Percentiles rank a stretch among this genome's conserved stretches.
These are phyloP conservation scores for Calliphora vomitoria DNA, from an alignment of 2,888 invertebrate genomes.

Conservation along the genomic window DNA sequence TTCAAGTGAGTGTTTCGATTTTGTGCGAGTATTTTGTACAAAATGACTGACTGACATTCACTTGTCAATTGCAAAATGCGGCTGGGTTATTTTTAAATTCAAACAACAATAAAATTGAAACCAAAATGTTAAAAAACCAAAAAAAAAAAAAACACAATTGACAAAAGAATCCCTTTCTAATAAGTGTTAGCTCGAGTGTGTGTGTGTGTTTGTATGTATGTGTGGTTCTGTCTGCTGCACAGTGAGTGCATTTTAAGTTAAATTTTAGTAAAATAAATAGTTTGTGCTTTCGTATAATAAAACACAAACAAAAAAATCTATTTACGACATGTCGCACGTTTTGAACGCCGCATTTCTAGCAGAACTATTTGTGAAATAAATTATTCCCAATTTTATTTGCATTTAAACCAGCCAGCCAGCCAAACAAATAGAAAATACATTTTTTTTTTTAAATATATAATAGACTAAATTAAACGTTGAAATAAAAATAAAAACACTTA, in stretches of 20 bases:
- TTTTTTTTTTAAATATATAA: conserved; percentile 47
- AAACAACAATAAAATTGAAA: neutral
- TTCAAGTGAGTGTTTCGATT: neutral
- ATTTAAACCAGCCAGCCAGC: conserved; percentile 17
- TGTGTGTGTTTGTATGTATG: neutral
- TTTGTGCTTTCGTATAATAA: conserved; percentile 3
- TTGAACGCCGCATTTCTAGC: conserved; percentile 33
- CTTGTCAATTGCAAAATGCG: conserved; percentile 70
- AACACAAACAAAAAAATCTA: conserved; percentile 39
- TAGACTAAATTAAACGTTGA: conserved; percentile 33
- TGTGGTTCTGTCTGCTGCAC: conserved; percentile 7
- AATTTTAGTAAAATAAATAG: conserved; percentile 23
- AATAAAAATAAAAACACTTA: conserved; percentile 47
- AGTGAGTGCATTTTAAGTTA: conserved; percentile 34
- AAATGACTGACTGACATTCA: conserved; percentile 69
- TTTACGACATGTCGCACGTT: conserved; percentile 69
- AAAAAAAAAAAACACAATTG: neutral
- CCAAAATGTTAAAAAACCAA: too few relatives aligned
- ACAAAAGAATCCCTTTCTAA: conserved; percentile 35
- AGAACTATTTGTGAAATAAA: conserved; percentile 20
- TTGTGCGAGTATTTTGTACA: neutral
- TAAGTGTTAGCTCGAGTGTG: too few relatives aligned
- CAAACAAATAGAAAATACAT: conserved; percentile 5
- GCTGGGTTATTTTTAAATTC: conserved; percentile 63
- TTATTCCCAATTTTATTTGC: conserved; percentile 49